Conservation (phyloP, 2,888 invertebrate genomes). For the Heliconius charithonia region DNA sequence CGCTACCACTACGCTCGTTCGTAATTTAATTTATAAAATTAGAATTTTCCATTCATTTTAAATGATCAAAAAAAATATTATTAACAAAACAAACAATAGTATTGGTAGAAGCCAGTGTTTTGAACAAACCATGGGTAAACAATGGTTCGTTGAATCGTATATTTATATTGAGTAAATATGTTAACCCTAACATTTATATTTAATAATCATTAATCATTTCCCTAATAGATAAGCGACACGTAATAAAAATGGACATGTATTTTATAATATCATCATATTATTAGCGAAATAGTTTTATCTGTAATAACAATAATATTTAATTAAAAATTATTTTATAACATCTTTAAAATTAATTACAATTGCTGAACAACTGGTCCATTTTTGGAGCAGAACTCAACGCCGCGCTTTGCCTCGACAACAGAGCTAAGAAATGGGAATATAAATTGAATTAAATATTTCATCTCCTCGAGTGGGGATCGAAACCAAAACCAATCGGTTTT, state of each 20-base stretch:
- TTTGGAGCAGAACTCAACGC: no score
- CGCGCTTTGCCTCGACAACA: no score
- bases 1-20: no score
- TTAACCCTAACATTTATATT: not conserved
- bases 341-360: not conserved
- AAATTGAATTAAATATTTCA: no score
- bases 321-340: not conserved
- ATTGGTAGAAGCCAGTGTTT: not conserved
- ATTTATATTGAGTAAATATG: not conserved
- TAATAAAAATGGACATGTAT: not conserved
- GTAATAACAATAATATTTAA: not conserved
- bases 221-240: slow-evolving; percentile 1
- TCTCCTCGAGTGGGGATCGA: no score
- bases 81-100: not conserved
- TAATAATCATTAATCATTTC: slow-evolving; percentile 11
- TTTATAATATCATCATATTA: not conserved
- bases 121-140: not conserved
- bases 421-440: no score
- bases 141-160: not conserved
- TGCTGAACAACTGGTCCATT: not conserved
- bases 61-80: no score
- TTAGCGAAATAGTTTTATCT: not conserved
- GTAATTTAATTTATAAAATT: no score
- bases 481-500: no score
- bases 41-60: no score